phyloP scores from a whole-genome alignment of 53 echinoderm and acorn worm genomes.

The Henricia sp. region DNA sequence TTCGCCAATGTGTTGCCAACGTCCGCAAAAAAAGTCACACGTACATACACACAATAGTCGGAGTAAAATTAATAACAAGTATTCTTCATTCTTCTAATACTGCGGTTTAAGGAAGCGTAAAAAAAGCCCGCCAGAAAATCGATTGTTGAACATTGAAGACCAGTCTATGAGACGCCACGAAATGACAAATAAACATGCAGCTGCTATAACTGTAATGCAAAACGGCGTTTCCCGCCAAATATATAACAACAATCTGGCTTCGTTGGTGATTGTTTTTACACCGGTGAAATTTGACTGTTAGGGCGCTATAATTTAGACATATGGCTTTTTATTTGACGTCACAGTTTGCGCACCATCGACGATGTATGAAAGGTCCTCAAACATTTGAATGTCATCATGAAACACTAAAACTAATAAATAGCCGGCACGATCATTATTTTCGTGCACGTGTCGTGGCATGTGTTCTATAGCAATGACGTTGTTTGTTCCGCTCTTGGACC shows the following conservation, averaged over 20 bases:
- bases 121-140: constrained; percentile 18
- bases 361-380: too few species aligned
- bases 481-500: too few species aligned
- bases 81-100: neutral
- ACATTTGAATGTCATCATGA: too few species aligned
- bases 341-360: too few species aligned
- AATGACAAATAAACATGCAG: neutral
- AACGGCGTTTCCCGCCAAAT: neutral
- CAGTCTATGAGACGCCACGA: constrained; percentile 9
- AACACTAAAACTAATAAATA: too few species aligned
- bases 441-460: too few species aligned
- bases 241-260: neutral
- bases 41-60: neutral
- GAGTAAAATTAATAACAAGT: neutral
- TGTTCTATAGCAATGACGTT: too few species aligned
- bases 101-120: neutral
- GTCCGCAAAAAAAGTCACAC: neutral
- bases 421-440: too few species aligned
- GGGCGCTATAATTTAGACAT: too few species aligned
- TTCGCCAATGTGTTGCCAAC: neutral
- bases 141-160: neutral
- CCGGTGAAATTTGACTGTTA: too few species aligned
- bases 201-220: neutral
- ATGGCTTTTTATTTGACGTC: too few species aligned
- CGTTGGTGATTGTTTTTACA: too few species aligned